These are phyloP conservation scores for Siniperca chuatsi DNA, from an alignment of 2,113 vertebrate genomes.

Conservation along the genomic window DNA sequence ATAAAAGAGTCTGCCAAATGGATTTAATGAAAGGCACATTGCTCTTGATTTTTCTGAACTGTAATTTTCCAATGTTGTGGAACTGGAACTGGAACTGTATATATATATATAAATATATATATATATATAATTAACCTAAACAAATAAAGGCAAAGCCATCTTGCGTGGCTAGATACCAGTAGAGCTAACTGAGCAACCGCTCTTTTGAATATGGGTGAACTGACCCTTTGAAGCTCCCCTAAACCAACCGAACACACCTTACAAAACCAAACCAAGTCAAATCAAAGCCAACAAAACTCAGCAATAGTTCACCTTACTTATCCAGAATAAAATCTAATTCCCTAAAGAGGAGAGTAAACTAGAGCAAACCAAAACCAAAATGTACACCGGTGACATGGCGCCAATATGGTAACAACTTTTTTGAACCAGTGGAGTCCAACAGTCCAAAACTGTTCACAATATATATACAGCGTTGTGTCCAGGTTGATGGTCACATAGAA, in stretches of 20 bases:
- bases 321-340: neutral
- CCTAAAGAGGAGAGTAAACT: neutral
- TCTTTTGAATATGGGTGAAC: neutral
- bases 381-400: neutral
- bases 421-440: neutral
- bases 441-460: neutral
- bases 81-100: neutral
- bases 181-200: neutral
- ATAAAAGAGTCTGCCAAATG: neutral
- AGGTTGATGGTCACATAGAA: slow-evolving; percentile 6
- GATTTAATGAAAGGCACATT: neutral
- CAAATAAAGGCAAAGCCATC: neutral
- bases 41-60: neutral
- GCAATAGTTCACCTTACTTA: neutral
- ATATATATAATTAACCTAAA: neutral
- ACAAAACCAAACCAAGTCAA: neutral
- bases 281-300: neutral
- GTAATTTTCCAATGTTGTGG: neutral
- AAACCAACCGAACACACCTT: neutral
- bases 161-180: neutral
- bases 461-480: neutral
- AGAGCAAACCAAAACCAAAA: neutral
- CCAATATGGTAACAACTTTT: neutral
- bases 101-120: neutral
- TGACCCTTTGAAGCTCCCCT: neutral